phyloP scores from a whole-genome alignment of 2,888 invertebrate genomes.

The Cataglyphis rosenhaueri region DNA sequence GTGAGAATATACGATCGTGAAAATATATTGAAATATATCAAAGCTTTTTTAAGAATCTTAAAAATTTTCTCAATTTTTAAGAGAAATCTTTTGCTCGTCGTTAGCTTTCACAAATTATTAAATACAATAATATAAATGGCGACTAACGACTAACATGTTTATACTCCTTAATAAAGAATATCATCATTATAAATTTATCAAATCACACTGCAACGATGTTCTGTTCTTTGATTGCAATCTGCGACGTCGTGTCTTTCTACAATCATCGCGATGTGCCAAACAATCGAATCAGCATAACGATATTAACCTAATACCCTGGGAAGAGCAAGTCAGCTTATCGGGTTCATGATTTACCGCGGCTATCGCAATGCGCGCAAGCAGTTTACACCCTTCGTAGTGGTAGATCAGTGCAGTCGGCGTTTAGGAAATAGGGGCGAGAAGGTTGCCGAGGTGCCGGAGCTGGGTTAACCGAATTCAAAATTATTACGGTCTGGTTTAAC shows the following conservation, averaged over 20 bases:
- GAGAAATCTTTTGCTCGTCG: background rate
- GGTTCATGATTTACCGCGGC: conserved; percentile 69
- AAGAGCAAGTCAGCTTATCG: conserved; percentile 68
- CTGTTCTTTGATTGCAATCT: background rate
- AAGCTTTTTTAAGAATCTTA: background rate
- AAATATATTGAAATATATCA: background rate
- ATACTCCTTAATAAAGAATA: background rate
- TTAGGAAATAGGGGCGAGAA: conserved; percentile 64
- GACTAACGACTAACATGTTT: background rate
- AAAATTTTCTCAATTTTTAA: background rate
- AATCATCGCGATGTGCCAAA: conserved; percentile 31
- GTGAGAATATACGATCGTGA: background rate
- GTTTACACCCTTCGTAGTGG: conserved; percentile 61
- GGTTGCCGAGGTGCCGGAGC: conserved; percentile 62
- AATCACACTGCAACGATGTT: background rate
- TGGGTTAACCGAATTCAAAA: conserved; percentile 76
- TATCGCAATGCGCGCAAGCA: conserved; percentile 64
- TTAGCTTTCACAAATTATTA: background rate
- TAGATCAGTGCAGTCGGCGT: conserved; percentile 52
- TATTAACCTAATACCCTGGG: conserved; percentile 55
- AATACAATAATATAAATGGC: background rate
- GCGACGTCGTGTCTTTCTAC: background rate
- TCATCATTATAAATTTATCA: background rate
- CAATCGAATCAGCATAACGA: conserved; percentile 55
- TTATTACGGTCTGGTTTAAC: conserved; percentile 75